phyloP scores from a whole-genome alignment of 1,140 invertebrate species.

The Drosophila lacertosa region DNA sequence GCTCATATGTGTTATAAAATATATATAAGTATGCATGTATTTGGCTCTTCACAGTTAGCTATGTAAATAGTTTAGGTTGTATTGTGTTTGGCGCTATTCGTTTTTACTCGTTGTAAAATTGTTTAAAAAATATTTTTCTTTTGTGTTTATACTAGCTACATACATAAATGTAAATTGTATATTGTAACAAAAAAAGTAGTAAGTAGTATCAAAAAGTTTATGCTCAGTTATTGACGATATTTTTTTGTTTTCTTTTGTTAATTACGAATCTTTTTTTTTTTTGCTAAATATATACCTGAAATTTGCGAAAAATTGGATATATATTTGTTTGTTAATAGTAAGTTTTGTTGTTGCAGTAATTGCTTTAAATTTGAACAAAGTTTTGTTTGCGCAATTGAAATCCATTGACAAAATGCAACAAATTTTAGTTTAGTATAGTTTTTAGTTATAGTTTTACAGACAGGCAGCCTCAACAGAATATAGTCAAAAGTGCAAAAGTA shows the following conservation, averaged over 20 bases:
- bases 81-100: conserved; percentile 26
- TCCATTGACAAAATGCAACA: conserved; percentile 77
- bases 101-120: conserved; percentile 57
- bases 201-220: conserved; percentile 78
- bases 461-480: conserved; percentile 29
- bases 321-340: conserved; percentile 34
- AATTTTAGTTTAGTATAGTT: conserved; percentile 61
- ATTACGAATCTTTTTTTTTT: conserved; percentile 45
- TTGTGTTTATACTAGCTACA: conserved; percentile 67
- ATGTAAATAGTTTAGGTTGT: conserved; percentile 34
- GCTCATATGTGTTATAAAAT: conserved; percentile 6
- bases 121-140: conserved; percentile 70
- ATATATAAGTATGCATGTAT: conserved; percentile 10
- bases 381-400: conserved; percentile 66
- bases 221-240: conserved; percentile 63
- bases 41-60: conserved; percentile 26
- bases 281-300: conserved; percentile 53
- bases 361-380: conserved; percentile 58
- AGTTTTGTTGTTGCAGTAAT: conserved; percentile 54
- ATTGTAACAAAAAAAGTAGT: conserved; percentile 74
- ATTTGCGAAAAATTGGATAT: conserved; percentile 53
- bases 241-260: conserved; percentile 44
- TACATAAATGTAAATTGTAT: conserved; percentile 77
- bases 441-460: conserved; percentile 24
- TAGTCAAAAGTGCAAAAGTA: conserved; percentile 45